Conservation (phyloP, 2,113 vertebrate genomes). For the Oceanites oceanicus region DNA sequence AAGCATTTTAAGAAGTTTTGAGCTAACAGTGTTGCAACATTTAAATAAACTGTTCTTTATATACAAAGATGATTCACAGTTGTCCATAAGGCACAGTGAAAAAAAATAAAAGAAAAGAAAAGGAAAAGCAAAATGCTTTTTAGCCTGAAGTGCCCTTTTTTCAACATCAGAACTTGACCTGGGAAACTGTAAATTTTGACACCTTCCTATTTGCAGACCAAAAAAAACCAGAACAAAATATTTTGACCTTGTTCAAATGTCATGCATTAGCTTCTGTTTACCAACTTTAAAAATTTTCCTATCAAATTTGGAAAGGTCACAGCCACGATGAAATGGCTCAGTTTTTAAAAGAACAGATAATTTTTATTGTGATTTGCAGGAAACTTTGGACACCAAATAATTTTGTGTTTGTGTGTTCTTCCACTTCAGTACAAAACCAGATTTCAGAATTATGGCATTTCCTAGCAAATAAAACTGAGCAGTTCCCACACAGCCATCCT, state of each 20-base stretch:
- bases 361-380: neutral
- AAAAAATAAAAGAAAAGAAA: neutral
- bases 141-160: neutral
- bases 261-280: neutral
- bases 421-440: slow-evolving; percentile 7
- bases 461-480: neutral
- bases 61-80: neutral
- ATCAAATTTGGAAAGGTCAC: neutral
- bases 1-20: neutral
- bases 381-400: neutral
- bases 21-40: neutral
- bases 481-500: neutral
- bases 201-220: neutral
- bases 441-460: neutral
- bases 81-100: neutral
- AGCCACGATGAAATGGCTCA: neutral
- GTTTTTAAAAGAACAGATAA: neutral
- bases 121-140: neutral
- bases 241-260: neutral
- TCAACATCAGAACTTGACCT: neutral
- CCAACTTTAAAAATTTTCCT: neutral
- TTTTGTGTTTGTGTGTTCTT: neutral
- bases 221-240: neutral
- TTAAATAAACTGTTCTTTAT: neutral
- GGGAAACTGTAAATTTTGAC: neutral